Evolutionary conservation across 1,140 invertebrate species (phyloP), one percentile per base, ranked within the genome.

Genomic region (Octopus sinensis): DNA sequence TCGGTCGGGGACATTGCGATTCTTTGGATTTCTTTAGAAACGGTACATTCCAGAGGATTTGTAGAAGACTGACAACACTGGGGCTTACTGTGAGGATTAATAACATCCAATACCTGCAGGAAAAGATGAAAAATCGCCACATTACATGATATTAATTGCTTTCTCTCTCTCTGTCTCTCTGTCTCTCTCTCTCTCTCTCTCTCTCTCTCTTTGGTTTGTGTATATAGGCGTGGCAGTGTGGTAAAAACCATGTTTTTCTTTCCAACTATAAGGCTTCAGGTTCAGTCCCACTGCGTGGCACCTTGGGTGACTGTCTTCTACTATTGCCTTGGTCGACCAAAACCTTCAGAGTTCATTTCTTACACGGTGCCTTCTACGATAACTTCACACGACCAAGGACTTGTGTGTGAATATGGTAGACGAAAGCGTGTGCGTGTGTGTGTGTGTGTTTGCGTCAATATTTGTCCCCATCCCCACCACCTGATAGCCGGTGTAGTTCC

Each of bases 11-110:
- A 52, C 81, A 68, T 13, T 80, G 79, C 13, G 43, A 7, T 53
- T 77, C 81, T 5, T 78, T 76, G 43, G 79, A 76, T 43, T 71
- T 75, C 10, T 77, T 82, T 1, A 85, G 81, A 75, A 84, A 83
- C 5, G 85, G 81, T 4, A 83, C 80, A 53, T 83, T 85, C 85
- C 85, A 85, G 6, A 84, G 53, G 54, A 82, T 79, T 30, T 82
- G 79, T 4, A 84, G 53, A 71, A 85, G 5, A 4, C 81, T 53
- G 17, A 82, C 78, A 7, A 83, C 7, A 54, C 84, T 83, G 7
- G 85, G 83, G 4, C 76, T 62, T 23, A 82, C 54, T 43, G 84
- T 80, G 6, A 85, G 75, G 4, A 82, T 51, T 4, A 76, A 17
- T 5, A 85, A 30, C 13, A 81, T 73, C n/a, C 75, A 76, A 71